Base-by-base conservation (phyloP, 2,113 vertebrate species). In the Quiscalus mexicanus region DNA sequence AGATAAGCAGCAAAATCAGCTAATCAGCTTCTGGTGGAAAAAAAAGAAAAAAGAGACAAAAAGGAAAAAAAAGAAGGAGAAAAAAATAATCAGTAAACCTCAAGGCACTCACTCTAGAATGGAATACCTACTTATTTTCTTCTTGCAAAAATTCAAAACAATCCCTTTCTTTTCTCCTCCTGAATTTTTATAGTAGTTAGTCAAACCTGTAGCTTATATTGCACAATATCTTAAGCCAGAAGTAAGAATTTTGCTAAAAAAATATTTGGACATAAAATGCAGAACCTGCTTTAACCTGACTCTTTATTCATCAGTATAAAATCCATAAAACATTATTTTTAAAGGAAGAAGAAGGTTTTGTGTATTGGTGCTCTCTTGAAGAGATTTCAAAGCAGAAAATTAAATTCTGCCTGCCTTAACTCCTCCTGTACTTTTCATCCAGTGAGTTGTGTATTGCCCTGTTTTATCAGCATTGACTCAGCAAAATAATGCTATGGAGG, bases 201-300 rank as follows among this genome's bases (percentile, higher is more conserved):
- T 80, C 59, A 86, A 74, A 76, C 19, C 24, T 75, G 55, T 62
- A 70, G 16, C 7, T 22, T 75, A 27, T 30, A 14, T 62, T 76
- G 35, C n/a, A 80, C 84, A 87, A 73, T 47, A 35, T 65, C 44
- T 75, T 58, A 55, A 83, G 10, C 35, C 59, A 67, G 63, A 88
- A 83, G 7, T 28, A 59, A 58, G 39, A 59, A 84, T 83, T 90
- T 42, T 82, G 19, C 18, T 91, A 87, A 91, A 89, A 37, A 94
- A 64, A 31, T 53, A 64, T 28, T 64, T 75, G 16, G 45, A 69
- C 11, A 50, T 5, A 63, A 92, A 87, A 75, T 53, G 3, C 18
- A 53, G 33, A 79, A 21, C 31, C 31, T 92, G 71, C 19, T 30
- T 87, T 87, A 53, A 58, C 8, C 8, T 39, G 11, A 17, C 65